These are phyloP conservation scores for Myotis pilosus DNA, from an alignment of 2,797 vertebrate genomes.

Conservation along the genomic window DNA sequence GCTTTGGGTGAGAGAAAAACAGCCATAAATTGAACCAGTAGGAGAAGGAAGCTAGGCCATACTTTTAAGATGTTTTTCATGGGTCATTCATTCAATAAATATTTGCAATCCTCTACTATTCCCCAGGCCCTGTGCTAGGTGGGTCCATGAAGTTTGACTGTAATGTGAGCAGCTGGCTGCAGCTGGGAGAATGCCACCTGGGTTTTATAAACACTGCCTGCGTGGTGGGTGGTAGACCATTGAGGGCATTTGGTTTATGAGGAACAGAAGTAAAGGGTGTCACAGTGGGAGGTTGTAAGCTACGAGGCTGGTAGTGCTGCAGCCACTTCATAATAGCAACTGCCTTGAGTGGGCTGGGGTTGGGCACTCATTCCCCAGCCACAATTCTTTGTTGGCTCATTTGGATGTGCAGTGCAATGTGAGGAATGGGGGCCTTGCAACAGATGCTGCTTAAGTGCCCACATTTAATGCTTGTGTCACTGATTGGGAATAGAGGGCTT, in stretches of 20 bases:
- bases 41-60: background rate
- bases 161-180: background rate
- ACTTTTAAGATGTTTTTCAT: constrained; percentile 30
- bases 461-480: background rate
- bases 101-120: background rate
- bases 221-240: background rate
- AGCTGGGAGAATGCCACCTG: constrained; percentile 39
- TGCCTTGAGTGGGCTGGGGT: rapidly evolving
- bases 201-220: constrained; percentile 51
- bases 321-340: background rate
- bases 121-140: background rate
- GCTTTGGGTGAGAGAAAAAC: constrained; percentile 14
- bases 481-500: background rate
- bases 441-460: background rate
- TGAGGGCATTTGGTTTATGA: background rate
- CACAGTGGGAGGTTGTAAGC: background rate
- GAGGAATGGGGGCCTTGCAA: background rate
- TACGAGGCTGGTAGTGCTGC: background rate
- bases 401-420: background rate
- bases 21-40: background rate
- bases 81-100: constrained; percentile 25
- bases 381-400: background rate
- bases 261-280: background rate
- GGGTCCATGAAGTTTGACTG: background rate
- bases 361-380: background rate